Base-by-base conservation (phyloP, 2,888 invertebrate species). In the Agriopis aurantiaria region DNA sequence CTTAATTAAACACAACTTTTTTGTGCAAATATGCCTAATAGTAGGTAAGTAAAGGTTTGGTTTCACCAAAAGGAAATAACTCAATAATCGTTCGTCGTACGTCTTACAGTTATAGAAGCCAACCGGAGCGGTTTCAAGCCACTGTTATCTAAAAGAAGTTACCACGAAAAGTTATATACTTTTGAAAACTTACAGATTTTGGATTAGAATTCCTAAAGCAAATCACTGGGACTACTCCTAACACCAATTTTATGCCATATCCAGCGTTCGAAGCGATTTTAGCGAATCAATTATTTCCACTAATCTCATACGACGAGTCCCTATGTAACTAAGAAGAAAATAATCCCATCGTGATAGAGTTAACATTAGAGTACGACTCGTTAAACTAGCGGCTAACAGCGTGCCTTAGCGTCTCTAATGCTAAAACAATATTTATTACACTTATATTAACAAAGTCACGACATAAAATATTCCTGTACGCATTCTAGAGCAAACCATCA, bases 21-120 rank as follows among this genome's bases (percentile, higher is more conserved):
- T 95, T 95, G 95, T 95, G 95, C 95, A 94, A 94, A 93, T 93
- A 93, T 92, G 93, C 92, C 92, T 93, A 93, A 92, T 90, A 91
- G 89, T 93, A 91, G 86, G 86, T 93, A 91, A 86, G 86, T 89
- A 91, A 92, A 90, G 72, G 85, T 91, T 23, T 93, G 93, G 93
- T 93, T 92, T 89, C 82, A 93, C 92, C 92, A 93, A 88, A 87
- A 79, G 74, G 75, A 75, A 78, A 74, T 76, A 79, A 83, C 71
- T 63, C 49, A 51, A 71, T 49, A 58, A 65, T 67, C 67, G 75
- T 75, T 77, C 74, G 72, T 74, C 65, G 68, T 71, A 75, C 78
- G 78, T 80, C 76, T 79, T 69, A 75, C 71, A 67, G 53, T 61
- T 65, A 23, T 23, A 56, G 74, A 79, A 81, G 81, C 79, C 81